Conservation (phyloP, 1,140 invertebrate species). For the Charaxes varanes region DNA sequence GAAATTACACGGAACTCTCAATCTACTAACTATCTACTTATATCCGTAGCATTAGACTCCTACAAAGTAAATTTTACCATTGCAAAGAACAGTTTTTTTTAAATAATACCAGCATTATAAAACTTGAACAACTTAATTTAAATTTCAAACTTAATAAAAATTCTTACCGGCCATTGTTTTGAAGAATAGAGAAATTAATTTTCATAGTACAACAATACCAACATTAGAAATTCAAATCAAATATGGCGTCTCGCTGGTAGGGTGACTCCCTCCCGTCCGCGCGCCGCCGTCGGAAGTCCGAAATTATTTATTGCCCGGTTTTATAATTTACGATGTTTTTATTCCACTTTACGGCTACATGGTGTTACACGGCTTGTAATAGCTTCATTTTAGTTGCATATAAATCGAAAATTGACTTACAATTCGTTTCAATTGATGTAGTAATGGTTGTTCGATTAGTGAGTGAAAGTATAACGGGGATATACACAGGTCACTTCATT, state of each 20-base stretch:
- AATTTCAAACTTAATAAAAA: slow-evolving; percentile 10
- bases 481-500: no score
- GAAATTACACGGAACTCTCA: no score
- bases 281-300: slow-evolving; percentile 33
- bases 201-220: slow-evolving; percentile 33
- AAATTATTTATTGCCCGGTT: slow-evolving; percentile 21
- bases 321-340: slow-evolving; percentile 28
- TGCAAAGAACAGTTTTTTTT: not conserved
- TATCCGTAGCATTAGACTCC: no score
- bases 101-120: not conserved
- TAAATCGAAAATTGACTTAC: no score
- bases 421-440: no score
- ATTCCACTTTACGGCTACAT: slow-evolving; percentile 5
- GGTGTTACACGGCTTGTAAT: no score
- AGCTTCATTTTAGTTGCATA: no score
- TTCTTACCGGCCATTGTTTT: slow-evolving; percentile 12
- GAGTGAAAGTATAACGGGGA: no score
- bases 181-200: slow-evolving; percentile 23
- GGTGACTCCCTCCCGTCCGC: slow-evolving; percentile 45
- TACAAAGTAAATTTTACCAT: not conserved
- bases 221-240: slow-evolving; percentile 49
- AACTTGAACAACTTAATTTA: slow-evolving; percentile 2
- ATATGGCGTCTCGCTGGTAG: slow-evolving; percentile 45
- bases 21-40: no score
- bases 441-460: no score